phyloP scores from a whole-genome alignment of 1,140 invertebrate species.

The Colletes gigas region DNA sequence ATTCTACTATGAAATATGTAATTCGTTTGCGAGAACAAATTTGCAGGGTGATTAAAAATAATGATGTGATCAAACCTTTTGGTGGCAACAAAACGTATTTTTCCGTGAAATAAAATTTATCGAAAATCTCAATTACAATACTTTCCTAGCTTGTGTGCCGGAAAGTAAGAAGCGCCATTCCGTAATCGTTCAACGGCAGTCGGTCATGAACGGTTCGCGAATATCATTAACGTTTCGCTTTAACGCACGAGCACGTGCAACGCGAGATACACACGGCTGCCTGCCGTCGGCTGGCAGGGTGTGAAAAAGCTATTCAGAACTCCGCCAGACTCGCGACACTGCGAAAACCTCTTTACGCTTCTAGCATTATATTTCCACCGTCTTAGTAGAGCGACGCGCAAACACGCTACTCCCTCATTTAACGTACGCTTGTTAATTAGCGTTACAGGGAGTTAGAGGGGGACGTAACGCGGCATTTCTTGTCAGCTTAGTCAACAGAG shows the following conservation, averaged over 20 bases:
- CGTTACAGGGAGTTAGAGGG: slow-evolving; percentile 9
- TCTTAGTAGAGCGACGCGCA: slow-evolving; percentile 23
- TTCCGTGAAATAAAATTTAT: no score
- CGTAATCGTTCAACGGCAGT: no score
- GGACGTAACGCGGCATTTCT: slow-evolving; percentile 15
- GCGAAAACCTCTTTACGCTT: slow-evolving; percentile 51
- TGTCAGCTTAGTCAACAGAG: slow-evolving; percentile 17
- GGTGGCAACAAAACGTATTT: no score
- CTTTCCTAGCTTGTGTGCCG: no score
- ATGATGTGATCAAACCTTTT: no score
- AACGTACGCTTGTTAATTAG: slow-evolving; percentile 49
- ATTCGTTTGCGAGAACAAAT: no score
- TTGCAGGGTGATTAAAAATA: no score
- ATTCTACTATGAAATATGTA: no score
- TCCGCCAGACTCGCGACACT: slow-evolving; percentile 42
- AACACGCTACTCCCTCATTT: slow-evolving; percentile 44
- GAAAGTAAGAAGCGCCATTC: no score
- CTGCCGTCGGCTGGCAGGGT: neutral
- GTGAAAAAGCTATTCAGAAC: slow-evolving; percentile 48
- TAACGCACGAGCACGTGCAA: slow-evolving; percentile 8
- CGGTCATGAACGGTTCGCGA: neutral
- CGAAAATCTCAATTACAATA: no score
- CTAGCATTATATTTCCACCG: slow-evolving; percentile 39
- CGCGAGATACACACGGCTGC: neutral
- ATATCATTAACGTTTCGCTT: slow-evolving; percentile 25